Conservation (phyloP, 1,140 invertebrate genomes). For the Thrips palmi region DNA sequence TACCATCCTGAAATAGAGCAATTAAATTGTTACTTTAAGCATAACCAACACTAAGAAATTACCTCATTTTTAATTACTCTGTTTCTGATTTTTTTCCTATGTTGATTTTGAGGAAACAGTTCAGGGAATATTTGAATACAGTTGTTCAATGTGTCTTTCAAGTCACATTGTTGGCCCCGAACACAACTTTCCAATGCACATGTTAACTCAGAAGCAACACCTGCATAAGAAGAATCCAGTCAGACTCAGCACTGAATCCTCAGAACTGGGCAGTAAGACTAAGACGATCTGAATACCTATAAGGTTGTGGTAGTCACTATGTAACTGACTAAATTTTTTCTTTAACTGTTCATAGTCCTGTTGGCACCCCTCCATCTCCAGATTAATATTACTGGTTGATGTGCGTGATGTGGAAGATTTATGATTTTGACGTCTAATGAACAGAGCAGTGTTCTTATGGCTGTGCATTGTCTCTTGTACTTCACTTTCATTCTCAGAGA, state of each 20-base stretch:
- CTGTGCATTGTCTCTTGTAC: no score
- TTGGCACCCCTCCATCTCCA: no score
- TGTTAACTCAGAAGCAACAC: slow-evolving; percentile 35
- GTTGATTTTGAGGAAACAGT: slow-evolving; percentile 22
- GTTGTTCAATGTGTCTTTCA: slow-evolving; percentile 26
- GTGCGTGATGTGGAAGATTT: no score
- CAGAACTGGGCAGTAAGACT: background rate
- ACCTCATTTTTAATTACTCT: background rate
- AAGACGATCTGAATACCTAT: no score
- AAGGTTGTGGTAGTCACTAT: no score
- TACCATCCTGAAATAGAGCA: background rate
- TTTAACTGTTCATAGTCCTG: no score
- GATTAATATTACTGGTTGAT: no score
- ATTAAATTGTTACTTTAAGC: background rate
- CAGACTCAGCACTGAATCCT: background rate
- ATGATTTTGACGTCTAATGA: no score
- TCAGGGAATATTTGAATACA: slow-evolving; percentile 30
- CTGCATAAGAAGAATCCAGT: slow-evolving; percentile 12
- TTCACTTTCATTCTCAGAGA: no score
- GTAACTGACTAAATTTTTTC: no score
- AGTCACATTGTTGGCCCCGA: slow-evolving; percentile 31
- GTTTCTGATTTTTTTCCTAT: slow-evolving; percentile 11
- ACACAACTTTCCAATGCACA: slow-evolving; percentile 35
- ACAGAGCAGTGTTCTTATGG: no score
- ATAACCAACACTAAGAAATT: background rate